Evolutionary conservation across 2,888 invertebrate species (phyloP), one percentile per base, ranked within the genome.

Genomic region (Anoplius nigerrimus): DNA sequence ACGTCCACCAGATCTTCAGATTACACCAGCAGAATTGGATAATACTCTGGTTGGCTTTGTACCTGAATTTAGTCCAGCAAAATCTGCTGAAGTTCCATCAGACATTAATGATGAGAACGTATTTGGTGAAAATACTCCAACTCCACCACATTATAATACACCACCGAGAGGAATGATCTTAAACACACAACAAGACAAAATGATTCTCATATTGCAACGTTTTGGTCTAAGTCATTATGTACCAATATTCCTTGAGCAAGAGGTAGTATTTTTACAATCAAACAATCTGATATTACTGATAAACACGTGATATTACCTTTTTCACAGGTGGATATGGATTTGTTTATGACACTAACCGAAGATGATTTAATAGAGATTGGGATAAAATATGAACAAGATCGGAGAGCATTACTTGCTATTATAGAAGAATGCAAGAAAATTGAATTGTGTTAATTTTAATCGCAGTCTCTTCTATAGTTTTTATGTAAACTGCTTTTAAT

Each of bases 301-400:
- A 22, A 62, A 53, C 34, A n/a, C n/a, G 3, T 0, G 21, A 46
- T 66, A 53, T 48, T 66, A 11, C 51, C 59, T 58, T 64, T 74
- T 69, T 73, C 65, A 24, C 43, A 88, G 88, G 80, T 88, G 54
- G 88, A 88, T 59, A 53, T 84, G 57, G 85, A 85, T n/a, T 66
- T 88, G 18, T 88, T 88, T 79, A 66, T 83, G 57, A 84, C 80
- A 18, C 79, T 88, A 13, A 82, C 66, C 62, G 81, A 87, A 60
- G 64, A 78, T 16, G 88, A 88, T 67, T 78, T 88, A 52, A 73
- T 75, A 42, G 87, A 87, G 57, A 86, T 88, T 71, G 88, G 88
- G 62, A 82, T 88, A 51, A 57, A 75, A 52, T 72, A 72, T 45
- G 76, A 84, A 59, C 55, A 58, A 0, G 88, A 88, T 54, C 84